Percentiles rank a stretch among this genome's conserved stretches.
phyloP scores from a whole-genome alignment of 1,140 invertebrate genomes.

The Bilobella aurantiaca region DNA sequence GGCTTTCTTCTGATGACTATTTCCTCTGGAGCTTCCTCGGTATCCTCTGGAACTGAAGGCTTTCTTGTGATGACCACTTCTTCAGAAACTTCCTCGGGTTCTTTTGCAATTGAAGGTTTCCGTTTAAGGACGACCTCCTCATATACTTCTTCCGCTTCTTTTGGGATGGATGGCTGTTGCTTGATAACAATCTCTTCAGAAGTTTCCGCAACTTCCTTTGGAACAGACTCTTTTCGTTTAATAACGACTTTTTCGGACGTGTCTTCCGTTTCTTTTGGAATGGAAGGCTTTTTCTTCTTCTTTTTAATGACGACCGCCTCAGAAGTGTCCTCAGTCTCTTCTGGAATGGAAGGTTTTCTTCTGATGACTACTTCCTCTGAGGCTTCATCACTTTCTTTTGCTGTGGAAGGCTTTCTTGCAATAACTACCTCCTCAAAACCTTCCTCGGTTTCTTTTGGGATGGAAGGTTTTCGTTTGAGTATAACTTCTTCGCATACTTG shows the following conservation, averaged over 20 bases:
- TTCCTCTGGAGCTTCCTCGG: background rate
- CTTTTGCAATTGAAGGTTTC: background rate
- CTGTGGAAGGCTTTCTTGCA: background rate
- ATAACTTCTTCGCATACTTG: background rate
- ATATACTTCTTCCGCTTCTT: background rate
- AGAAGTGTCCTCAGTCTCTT: background rate
- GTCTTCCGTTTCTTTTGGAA: background rate
- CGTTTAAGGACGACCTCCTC: background rate
- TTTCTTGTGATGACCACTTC: background rate
- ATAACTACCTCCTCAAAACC: background rate
- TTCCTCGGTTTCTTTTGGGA: background rate
- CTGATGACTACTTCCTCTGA: background rate
- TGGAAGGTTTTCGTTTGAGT: background rate
- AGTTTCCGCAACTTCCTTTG: background rate
- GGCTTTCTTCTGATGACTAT: background rate
- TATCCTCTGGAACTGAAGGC: background rate
- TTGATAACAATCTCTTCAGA: background rate
- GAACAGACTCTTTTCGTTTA: too few relatives aligned
- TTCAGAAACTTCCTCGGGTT: background rate
- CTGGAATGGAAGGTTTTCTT: background rate
- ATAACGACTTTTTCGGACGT: constrained; percentile 44
- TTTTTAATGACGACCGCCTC: background rate
- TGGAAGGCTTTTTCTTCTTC: background rate
- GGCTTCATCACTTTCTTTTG: background rate
- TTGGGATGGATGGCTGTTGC: background rate